Base-by-base conservation (phyloP, 2,888 invertebrate species). In the Belgica antarctica region DNA sequence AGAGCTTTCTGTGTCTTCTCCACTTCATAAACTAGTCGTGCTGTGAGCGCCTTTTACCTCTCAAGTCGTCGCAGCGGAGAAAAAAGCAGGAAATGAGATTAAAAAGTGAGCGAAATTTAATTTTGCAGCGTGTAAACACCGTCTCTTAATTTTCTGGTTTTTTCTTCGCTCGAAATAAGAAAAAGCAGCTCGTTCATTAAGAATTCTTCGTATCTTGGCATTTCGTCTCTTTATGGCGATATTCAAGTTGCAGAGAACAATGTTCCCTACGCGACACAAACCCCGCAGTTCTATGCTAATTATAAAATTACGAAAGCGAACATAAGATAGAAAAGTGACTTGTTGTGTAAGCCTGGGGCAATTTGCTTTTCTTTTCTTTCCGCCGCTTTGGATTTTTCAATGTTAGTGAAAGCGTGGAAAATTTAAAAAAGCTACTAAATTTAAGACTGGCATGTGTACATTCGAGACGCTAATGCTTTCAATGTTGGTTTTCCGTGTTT, bases 271-370 rank as follows among this genome's bases (percentile, higher is more conserved):
- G n/a, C n/a, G 41, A 41, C n/a, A 10, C 12, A 41, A 41, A 15
- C 41, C 2, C 10, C n/a, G 41, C 34, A 62, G 62, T 57, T 57
- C 10, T 10, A n/a, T n/a, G 57, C 62, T 62, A 62, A 62, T 62
- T 62, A 62, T 19, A 62, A 62, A 62, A 62, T 62, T 62, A 31
- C 34, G 27, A 62, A 62, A 27, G 34, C 34, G 62, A 22, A 62
- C 15, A 28, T 28, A 22, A n/a, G 19, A 57, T 57, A n/a, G 34
- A 7, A 34, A 34, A 34, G 34, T 12, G 34, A 34, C 34, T 7
- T 34, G 7, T 34, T 41, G n/a, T 41, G 3, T 12, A 41, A 15
- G 41, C 10, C 41, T 34, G 7, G 34, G 12, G 34, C 34, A n/a
- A 41, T 41, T 41, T 10, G n/a, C 41, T 41, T 5, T n/a, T 41